A percentile compares a stretch with the other conserved stretches of the same genome.
phyloP scores from a whole-genome alignment of 2,888 invertebrate species.

The Protophormia terraenovae region DNA sequence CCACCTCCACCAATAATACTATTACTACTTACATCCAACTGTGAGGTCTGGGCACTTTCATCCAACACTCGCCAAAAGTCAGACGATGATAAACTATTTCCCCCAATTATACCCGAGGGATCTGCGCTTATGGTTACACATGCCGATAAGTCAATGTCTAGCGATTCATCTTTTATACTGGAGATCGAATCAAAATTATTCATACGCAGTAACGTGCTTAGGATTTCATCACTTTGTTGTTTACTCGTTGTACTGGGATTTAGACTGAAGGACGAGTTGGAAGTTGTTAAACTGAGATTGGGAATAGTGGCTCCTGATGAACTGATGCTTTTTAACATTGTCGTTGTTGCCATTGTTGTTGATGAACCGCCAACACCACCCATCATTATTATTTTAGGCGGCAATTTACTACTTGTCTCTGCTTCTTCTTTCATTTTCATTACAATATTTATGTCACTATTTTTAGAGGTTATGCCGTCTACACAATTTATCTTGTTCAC shows the following conservation, averaged over 20 bases:
- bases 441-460: conserved; percentile 73
- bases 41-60: conserved; percentile 78
- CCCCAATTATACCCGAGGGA: conserved; percentile 76
- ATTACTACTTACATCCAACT: conserved; percentile 70
- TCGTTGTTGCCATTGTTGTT: conserved; percentile 56
- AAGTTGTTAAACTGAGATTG: conserved; percentile 6
- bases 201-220: conserved; percentile 78
- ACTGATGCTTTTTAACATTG: conserved; percentile 68
- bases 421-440: conserved; percentile 79
- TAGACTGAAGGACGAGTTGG: conserved; percentile 5
- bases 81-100: conserved; percentile 78
- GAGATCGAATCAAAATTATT: conserved; percentile 80
- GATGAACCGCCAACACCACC: conserved; percentile 68
- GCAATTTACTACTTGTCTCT: conserved; percentile 79
- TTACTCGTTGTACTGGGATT: conserved; percentile 47
- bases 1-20: conserved; percentile 26
- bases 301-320: conserved; percentile 26
- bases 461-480: conserved; percentile 79
- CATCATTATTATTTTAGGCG: conserved; percentile 78
- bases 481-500: conserved; percentile 68
- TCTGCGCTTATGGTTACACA: conserved; percentile 79
- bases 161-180: conserved; percentile 80
- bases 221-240: conserved; percentile 78
- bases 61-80: conserved; percentile 80
- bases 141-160: conserved; percentile 80